phyloP scores from a whole-genome alignment of 2,888 invertebrate species.

The Macrophya annulata region DNA sequence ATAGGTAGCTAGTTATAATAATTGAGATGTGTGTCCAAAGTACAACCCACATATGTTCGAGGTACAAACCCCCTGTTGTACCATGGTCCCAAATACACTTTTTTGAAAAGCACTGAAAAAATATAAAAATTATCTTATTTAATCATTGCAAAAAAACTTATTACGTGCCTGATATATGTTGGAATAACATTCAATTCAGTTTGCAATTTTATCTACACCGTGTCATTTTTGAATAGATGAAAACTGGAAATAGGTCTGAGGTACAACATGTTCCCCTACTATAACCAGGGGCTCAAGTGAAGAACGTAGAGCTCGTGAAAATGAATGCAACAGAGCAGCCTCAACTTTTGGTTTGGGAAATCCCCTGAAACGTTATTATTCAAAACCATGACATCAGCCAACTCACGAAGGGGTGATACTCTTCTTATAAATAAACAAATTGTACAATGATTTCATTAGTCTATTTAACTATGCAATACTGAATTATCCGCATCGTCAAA shows the following conservation, averaged over 20 bases:
- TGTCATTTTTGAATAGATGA: conserved; percentile 16
- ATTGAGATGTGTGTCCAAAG: conserved; percentile 36
- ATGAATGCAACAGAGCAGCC: too few species aligned
- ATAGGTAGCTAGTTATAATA: background rate
- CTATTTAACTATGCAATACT: too few species aligned
- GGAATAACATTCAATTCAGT: conserved; percentile 27
- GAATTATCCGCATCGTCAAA: too few species aligned
- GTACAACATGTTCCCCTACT: conserved; percentile 40
- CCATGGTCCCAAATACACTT: conserved; percentile 6
- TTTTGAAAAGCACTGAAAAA: background rate
- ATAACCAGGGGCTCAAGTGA: too few species aligned
- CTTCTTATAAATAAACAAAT: too few species aligned
- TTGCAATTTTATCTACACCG: background rate
- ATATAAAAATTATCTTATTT: background rate
- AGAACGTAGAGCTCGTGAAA: too few species aligned
- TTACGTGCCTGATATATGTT: conserved; percentile 20
- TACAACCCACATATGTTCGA: conserved; percentile 40
- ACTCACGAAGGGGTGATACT: too few species aligned
- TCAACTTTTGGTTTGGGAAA: too few species aligned
- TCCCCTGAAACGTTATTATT: too few species aligned
- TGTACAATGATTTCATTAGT: too few species aligned
- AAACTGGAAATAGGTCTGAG: conserved; percentile 38
- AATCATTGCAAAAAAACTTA: conserved; percentile 1
- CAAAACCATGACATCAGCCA: too few species aligned
- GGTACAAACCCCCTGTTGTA: conserved; percentile 30